Evolutionary conservation across 2,888 invertebrate species (phyloP).

Genomic region (Ophion ellenae): DNA sequence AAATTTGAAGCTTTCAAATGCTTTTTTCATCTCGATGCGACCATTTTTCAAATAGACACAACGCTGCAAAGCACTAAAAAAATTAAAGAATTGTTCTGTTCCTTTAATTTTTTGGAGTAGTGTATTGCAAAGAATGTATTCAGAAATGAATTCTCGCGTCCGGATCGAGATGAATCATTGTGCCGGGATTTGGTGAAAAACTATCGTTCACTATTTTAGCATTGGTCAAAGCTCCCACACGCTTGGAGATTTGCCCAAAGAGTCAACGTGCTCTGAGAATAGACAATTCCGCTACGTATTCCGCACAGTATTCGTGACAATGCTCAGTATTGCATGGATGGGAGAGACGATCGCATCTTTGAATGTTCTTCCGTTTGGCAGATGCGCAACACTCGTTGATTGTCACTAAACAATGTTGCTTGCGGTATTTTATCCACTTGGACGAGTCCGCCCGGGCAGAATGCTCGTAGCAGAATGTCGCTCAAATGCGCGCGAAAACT

Average conservation of each 20-base stretch:
- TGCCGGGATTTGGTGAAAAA: neutral
- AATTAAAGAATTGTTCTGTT: too few species aligned
- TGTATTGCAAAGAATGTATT: neutral
- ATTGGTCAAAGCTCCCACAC: neutral
- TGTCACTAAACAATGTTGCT: constrained; percentile 9
- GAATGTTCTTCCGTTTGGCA: constrained; percentile 17
- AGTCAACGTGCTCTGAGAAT: neutral
- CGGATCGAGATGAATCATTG: neutral
- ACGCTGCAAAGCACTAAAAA: too few species aligned
- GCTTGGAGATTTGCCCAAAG: constrained; percentile 9
- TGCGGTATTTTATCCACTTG: neutral
- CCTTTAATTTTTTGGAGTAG: too few species aligned
- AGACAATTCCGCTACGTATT: neutral
- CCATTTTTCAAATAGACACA: too few species aligned
- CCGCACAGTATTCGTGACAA: neutral
- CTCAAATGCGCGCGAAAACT: neutral
- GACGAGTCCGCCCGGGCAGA: neutral
- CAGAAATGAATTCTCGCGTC: neutral
- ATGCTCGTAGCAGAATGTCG: neutral
- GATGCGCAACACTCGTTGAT: neutral
- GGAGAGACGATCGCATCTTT: neutral
- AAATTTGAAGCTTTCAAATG: too few species aligned
- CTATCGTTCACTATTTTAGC: neutral
- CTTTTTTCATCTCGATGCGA: too few species aligned
- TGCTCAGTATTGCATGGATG: neutral